A percentile compares a stretch with the other conserved stretches of the same genome.
Evolutionary conservation across 2,797 vertebrate species (phyloP).

Genomic region (Danio aesculapii): DNA sequence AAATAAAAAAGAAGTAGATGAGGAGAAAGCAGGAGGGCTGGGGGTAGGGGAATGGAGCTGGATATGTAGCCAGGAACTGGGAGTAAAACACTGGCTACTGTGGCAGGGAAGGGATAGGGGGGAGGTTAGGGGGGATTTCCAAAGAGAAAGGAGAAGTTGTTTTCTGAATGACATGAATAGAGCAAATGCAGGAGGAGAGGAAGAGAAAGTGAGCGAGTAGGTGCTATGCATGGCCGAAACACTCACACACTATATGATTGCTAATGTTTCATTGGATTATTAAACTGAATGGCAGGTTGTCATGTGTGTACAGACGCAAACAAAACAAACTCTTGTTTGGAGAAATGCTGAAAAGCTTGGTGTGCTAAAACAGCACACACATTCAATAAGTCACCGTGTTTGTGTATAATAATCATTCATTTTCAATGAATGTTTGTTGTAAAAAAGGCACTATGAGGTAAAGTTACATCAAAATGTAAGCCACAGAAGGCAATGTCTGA

Average conservation of each 20-base stretch:
- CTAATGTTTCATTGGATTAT: conserved; percentile 21
- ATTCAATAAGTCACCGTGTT: background rate
- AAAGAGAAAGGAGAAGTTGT: conserved; percentile 74
- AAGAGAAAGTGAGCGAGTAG: conserved; percentile 59
- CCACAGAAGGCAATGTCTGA: no score
- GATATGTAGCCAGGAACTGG: conserved; percentile 75
- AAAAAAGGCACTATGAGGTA: background rate
- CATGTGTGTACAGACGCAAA: background rate
- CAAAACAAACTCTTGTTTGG: background rate
- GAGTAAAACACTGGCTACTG: conserved; percentile 72
- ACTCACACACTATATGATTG: conserved; percentile 5
- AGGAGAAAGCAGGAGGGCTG: conserved; percentile 48
- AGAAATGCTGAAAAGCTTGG: background rate
- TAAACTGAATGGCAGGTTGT: conserved; percentile 7
- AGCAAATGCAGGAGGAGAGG: conserved; percentile 66
- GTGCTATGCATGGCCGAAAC: conserved; percentile 41
- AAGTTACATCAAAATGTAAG: no score
- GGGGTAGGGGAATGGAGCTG: conserved; percentile 46
- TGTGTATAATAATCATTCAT: background rate
- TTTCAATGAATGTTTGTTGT: background rate
- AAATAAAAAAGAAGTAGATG: conserved; percentile 32
- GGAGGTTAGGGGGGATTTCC: conserved; percentile 69
- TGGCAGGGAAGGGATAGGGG: conserved; percentile 68
- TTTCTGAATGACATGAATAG: conserved; percentile 78
- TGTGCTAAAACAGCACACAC: no score